A percentile compares a stretch with the other conserved stretches of the same genome.
Conservation (phyloP, 2,888 invertebrate species). For the Saturnia japonica region DNA sequence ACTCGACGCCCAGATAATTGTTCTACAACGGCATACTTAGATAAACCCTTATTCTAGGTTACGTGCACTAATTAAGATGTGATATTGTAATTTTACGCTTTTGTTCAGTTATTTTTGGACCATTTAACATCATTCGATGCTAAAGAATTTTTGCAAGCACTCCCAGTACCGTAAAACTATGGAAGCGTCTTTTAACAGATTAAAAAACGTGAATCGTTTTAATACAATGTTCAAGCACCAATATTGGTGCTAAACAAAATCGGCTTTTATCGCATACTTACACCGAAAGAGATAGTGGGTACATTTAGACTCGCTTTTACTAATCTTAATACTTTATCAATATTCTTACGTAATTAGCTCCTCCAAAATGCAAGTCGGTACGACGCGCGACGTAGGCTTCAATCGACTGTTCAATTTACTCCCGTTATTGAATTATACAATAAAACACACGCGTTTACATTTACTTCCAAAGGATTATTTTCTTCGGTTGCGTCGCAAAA, state of each 20-base stretch:
- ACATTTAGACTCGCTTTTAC: too few relatives aligned
- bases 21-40: background rate
- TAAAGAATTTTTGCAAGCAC: background rate
- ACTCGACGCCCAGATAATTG: background rate
- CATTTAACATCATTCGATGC: background rate
- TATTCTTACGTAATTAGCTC: background rate
- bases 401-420: background rate
- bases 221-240: too few relatives aligned
- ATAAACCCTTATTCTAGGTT: constrained; percentile 4
- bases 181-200: background rate
- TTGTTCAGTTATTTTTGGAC: background rate
- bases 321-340: background rate
- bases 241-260: too few relatives aligned
- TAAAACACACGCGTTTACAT: background rate
- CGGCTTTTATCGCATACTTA: too few relatives aligned
- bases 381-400: background rate
- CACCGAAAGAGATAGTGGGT: too few relatives aligned
- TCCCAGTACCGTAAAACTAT: background rate
- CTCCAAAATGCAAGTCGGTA: background rate
- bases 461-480: background rate
- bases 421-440: background rate
- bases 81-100: too few relatives aligned
- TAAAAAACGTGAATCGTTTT: too few relatives aligned
- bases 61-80: too few relatives aligned
- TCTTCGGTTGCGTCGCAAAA: background rate